Conservation (phyloP, 2,113 vertebrate genomes). For the Sialia sialis region DNA sequence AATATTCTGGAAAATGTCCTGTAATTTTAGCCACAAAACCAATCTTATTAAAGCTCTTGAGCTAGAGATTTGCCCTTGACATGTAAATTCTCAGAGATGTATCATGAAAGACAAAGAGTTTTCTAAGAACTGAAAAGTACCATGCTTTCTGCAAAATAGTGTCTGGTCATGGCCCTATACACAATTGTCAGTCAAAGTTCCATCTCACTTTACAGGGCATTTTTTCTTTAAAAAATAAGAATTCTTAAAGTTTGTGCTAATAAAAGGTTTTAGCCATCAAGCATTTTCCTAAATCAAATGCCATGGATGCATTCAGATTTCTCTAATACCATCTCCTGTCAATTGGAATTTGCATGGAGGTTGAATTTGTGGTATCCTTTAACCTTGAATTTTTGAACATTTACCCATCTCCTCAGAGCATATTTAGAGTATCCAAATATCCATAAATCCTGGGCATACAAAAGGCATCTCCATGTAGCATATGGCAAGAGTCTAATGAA, state of each 20-base stretch:
- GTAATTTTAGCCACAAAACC: neutral
- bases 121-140: neutral
- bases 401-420: neutral
- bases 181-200: neutral
- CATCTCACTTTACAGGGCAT: accelerated
- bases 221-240: neutral
- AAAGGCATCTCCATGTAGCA: neutral
- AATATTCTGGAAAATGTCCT: neutral
- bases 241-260: neutral
- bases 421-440: neutral
- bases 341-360: neutral
- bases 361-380: neutral
- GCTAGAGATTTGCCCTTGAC: neutral
- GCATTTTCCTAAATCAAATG: neutral
- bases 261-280: neutral
- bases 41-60: neutral
- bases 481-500: neutral
- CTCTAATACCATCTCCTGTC: neutral
- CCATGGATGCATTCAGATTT: neutral
- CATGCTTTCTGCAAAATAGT: neutral
- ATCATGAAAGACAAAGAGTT: neutral
- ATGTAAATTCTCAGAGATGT: neutral
- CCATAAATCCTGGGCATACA: neutral
- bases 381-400: neutral
- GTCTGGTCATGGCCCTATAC: neutral